Base-by-base conservation (phyloP, 2,888 invertebrate species). In the Strigamia maritima region DNA sequence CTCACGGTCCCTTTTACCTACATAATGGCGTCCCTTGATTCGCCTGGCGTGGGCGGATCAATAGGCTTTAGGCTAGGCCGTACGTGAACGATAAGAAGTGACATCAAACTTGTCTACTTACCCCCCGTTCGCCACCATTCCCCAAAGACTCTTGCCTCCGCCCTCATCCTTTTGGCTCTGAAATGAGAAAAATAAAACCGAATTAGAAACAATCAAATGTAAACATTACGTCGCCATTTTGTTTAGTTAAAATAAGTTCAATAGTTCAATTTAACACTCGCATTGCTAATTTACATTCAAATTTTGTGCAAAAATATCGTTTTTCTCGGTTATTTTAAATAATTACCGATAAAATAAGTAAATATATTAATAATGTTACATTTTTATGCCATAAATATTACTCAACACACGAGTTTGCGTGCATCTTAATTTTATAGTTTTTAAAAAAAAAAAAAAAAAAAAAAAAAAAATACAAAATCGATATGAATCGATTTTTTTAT, bases 111-210 rank as follows among this genome's bases (percentile, higher is more conserved):
- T 31, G 40, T 75, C 35, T 35, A 75, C 75, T 75, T 40, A 75
- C 75, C 75, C 75, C 40, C 75, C 75, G 40, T 75, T 75, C 38
- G 75, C 75, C 38, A 75, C 75, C 38, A 40, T 40, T 75, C 75
- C 75, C 75, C 75, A 75, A 28, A 75, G 40, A 75, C 75, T 75
- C 75, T 75, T 75, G 75, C 75, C 40, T 75, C 75, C 75, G 75
- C 75, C 40, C 16, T 75, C 75, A 38, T 75, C 75, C 31, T 75
- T 75, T 75, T 75, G 75, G 22, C 38, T 75, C 75, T 75, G 75
- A 26, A 75, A 75, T 4, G 40, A 75, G 31, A 40, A n/a, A 75
- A 75, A 75, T 16, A 75, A 75, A 75, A 16, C 16, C n/a, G 19
- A 49, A n/a, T 16, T 49, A n/a, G 49, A n/a, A 49, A 19, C n/a